phyloP scores from a whole-genome alignment of 2,113 vertebrate species.

The Mustela nigripes region DNA sequence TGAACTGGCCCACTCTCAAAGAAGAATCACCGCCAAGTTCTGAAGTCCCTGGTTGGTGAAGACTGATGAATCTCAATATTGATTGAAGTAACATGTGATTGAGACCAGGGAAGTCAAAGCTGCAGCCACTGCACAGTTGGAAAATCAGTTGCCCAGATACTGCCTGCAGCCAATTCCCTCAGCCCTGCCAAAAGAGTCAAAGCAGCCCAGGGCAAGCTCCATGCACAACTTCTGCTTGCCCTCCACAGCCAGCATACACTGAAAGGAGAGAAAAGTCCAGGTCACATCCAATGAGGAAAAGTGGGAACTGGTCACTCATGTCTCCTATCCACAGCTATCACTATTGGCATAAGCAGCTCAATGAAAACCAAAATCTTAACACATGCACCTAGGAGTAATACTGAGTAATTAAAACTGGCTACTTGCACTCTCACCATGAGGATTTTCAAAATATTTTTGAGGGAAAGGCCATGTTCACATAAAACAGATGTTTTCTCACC shows the following conservation, averaged over 20 bases:
- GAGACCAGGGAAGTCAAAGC: constrained; percentile 42
- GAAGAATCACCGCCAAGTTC: constrained; percentile 39
- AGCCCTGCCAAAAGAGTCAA: background rate
- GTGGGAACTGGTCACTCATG: constrained; percentile 45
- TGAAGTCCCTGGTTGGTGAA: constrained; percentile 63
- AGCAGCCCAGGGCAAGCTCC: constrained; percentile 19
- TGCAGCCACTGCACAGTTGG: background rate
- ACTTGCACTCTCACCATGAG: constrained; percentile 55
- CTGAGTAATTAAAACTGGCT: constrained; percentile 73
- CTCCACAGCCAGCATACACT: constrained; percentile 9
- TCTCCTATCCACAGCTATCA: constrained; percentile 64
- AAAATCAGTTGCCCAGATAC: background rate
- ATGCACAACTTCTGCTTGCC: background rate
- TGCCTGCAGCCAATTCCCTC: constrained; percentile 4
- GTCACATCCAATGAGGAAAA: constrained; percentile 61
- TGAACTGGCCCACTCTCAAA: background rate
- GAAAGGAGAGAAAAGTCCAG: constrained; percentile 22
- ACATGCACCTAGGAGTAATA: constrained; percentile 79
- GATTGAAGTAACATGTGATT: constrained; percentile 45
- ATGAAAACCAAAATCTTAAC: constrained; percentile 76
- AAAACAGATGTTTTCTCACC: constrained; percentile 56
- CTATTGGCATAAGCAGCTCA: constrained; percentile 71
- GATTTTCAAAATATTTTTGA: constrained; percentile 15
- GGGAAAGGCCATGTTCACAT: constrained; percentile 57
- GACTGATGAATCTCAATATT: constrained; percentile 52